Conservation (phyloP, 2,888 invertebrate genomes). For the Lagria hirta region DNA sequence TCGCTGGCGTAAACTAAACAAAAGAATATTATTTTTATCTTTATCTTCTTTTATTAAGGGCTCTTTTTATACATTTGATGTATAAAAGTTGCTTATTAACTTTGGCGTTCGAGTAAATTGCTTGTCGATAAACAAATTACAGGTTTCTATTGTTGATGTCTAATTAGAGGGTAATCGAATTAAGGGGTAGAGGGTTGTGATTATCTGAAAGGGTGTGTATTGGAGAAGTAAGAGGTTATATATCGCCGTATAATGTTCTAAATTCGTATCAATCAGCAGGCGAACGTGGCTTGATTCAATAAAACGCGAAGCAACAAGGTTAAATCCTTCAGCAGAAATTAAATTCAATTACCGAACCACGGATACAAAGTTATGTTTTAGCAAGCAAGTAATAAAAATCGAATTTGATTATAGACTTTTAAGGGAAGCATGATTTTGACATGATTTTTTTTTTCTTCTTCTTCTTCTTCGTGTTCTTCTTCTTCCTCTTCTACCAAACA, state of each 20-base stretch:
- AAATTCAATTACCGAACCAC: conserved; percentile 24
- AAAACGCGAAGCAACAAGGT: conserved; percentile 23
- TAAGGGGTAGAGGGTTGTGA: conserved; percentile 1
- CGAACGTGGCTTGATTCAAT: conserved; percentile 23
- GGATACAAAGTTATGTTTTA: conserved; percentile 16
- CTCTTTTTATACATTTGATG: no score
- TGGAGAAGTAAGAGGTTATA: conserved; percentile 5
- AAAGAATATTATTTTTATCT: no score
- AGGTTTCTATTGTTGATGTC: no score
- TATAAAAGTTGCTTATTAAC: no score
- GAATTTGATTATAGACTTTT: conserved; percentile 10
- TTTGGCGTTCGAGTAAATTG: no score
- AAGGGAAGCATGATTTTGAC: conserved; percentile 3
- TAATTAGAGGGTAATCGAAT: no score
- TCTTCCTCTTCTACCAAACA: no score
- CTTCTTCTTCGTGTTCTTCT: no score
- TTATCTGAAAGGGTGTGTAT: conserved; percentile 1
- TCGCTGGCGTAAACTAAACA: no score
- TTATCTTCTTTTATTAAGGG: no score
- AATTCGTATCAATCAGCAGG: conserved; percentile 25
- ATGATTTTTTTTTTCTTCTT: no score
- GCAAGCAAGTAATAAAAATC: conserved; percentile 14
- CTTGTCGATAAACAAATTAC: no score
- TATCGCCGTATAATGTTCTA: conserved; percentile 15
- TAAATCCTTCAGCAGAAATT: conserved; percentile 26